Conservation (phyloP, 2,888 invertebrate species). For the Scaptomyza polygonia region DNA sequence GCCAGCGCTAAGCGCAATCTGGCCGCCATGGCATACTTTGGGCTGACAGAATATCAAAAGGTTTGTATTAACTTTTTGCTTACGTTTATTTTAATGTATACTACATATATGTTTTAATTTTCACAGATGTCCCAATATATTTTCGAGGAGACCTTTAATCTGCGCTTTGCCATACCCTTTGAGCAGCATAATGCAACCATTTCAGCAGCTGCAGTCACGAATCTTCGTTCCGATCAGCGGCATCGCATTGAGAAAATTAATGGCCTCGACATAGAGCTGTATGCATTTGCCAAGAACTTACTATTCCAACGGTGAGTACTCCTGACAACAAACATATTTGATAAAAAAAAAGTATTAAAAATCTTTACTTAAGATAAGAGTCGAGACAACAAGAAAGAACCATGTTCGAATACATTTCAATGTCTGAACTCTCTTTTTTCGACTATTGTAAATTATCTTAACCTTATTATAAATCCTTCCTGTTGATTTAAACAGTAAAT, state of each 20-base stretch:
- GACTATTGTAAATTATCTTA: too few species aligned
- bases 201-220: conserved; percentile 92
- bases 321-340: too few species aligned
- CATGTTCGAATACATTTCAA: neutral
- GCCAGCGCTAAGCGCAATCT: conserved; percentile 98
- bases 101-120: neutral
- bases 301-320: conserved; percentile 89
- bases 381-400: neutral
- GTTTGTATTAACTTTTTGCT: conserved; percentile 83
- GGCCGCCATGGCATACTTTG: conserved; percentile 98
- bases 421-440: too few species aligned
- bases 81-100: neutral
- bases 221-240: conserved; percentile 90
- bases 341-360: neutral
- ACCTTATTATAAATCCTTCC: neutral
- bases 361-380: neutral
- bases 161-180: conserved; percentile 94
- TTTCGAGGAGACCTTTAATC: conserved; percentile 96
- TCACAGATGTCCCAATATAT: conserved; percentile 93
- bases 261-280: conserved; percentile 95
- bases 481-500: conserved; percentile 5
- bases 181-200: conserved; percentile 96
- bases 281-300: conserved; percentile 95
- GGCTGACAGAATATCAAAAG: conserved; percentile 97
- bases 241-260: conserved; percentile 92